Conservation (phyloP, 2,888 invertebrate genomes). For the Hanleya hanleyi region DNA sequence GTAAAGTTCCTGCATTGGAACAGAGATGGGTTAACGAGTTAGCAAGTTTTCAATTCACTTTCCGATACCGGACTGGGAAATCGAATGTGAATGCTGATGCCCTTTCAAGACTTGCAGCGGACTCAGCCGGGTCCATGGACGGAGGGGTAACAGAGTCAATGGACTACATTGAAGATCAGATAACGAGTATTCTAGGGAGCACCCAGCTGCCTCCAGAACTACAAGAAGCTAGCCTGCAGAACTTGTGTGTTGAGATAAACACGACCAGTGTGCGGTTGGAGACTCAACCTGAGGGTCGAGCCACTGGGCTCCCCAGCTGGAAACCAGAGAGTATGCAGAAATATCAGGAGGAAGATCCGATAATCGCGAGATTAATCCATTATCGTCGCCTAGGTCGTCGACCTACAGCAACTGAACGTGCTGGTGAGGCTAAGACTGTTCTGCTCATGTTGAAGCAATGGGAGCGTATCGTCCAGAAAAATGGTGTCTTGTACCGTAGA, state of each 20-base stretch:
- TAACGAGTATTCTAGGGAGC: no score
- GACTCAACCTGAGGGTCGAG: no score
- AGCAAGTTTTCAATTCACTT: slow-evolving; percentile 20
- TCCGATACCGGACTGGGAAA: slow-evolving; percentile 21
- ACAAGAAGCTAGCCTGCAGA: no score
- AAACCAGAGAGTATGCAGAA: not conserved
- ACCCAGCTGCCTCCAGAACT: no score
- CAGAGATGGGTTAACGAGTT: slow-evolving; percentile 33
- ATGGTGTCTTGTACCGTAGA: slow-evolving; percentile 6
- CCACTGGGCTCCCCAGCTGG: not conserved
- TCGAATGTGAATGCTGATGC: slow-evolving; percentile 26
- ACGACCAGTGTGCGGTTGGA: no score
- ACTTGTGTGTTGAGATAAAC: no score
- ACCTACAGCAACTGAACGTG: not conserved
- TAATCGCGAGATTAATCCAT: not conserved
- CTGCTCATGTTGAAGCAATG: not conserved
- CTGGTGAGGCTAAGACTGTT: not conserved
- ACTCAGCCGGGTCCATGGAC: no score
- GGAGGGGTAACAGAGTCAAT: no score
- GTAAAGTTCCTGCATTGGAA: slow-evolving; percentile 25
- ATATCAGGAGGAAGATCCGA: not conserved
- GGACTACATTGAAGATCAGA: no score
- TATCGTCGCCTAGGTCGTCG: not conserved
- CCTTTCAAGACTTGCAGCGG: slow-evolving; percentile 19
- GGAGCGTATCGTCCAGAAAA: not conserved